Percentiles rank a stretch among this genome's conserved stretches.
Evolutionary conservation across 2,888 invertebrate species (phyloP).

Genomic region (Campaea margaritaria): DNA sequence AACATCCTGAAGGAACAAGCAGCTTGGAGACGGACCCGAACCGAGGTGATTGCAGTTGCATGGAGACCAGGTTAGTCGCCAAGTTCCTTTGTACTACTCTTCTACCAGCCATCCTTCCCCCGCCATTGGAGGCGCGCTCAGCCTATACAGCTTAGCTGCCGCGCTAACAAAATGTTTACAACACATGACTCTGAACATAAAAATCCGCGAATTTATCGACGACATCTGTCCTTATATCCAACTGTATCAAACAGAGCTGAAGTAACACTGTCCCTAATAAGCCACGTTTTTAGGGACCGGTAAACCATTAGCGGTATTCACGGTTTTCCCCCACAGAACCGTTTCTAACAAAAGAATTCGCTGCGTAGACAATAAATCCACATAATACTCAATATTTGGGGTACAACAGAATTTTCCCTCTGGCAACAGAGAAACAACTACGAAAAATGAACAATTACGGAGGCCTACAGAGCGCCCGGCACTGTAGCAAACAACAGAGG

Average conservation of each 20-base stretch:
- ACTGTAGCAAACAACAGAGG: no score
- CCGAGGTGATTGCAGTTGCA: no score
- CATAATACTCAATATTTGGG: constrained; percentile 52
- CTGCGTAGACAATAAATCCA: constrained; percentile 47
- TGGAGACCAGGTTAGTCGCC: no score
- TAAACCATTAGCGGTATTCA: constrained; percentile 31
- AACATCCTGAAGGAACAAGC: no score
- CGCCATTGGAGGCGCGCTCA: no score
- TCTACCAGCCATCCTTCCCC: no score
- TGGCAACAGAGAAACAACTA: constrained; percentile 13
- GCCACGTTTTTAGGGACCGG: constrained; percentile 6
- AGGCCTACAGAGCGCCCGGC: no score
- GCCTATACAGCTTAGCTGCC: no score
- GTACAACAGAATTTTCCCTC: constrained; percentile 17
- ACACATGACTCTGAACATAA: background rate
- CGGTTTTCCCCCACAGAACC: constrained; percentile 36
- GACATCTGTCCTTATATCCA: constrained; percentile 1
- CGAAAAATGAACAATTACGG: constrained; percentile 15
- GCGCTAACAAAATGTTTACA: no score
- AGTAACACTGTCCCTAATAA: constrained; percentile 6
- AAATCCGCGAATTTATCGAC: background rate
- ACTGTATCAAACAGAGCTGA: background rate
- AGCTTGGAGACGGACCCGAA: no score
- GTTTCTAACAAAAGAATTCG: constrained; percentile 39
- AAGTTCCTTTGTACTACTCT: no score